Percentiles rank a stretch among this genome's conserved stretches.
phyloP scores from a whole-genome alignment of 2,113 vertebrate genomes.

The Lontra canadensis region DNA sequence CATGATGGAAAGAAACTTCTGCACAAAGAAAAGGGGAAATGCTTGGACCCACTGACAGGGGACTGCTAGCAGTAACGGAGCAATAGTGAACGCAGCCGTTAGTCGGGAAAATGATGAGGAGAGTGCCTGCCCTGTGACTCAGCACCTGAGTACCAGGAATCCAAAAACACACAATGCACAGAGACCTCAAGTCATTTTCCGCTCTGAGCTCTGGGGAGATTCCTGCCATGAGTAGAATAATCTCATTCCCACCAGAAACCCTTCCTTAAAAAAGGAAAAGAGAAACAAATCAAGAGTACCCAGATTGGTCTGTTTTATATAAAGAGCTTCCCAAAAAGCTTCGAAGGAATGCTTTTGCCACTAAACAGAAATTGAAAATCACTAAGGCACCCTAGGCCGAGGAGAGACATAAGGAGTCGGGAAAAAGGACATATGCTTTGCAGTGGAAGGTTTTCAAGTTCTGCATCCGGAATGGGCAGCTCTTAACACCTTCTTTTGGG shows the following conservation, averaged over 20 bases:
- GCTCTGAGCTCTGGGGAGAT: neutral
- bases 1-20: constrained; percentile 13
- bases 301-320: neutral
- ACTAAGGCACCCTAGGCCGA: neutral
- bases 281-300: neutral
- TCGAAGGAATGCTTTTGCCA: neutral
- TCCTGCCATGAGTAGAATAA: neutral
- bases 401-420: neutral
- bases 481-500: neutral
- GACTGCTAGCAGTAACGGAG: neutral
- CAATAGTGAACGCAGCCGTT: neutral
- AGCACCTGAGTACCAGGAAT: neutral
- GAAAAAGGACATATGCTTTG: neutral
- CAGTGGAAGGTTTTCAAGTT: neutral
- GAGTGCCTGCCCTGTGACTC: neutral
- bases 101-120: neutral
- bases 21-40: constrained; percentile 4
- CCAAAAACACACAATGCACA: neutral
- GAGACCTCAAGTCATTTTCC: neutral
- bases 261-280: neutral
- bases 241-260: neutral
- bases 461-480: neutral
- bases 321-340: neutral
- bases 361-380: constrained; percentile 22
- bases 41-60: neutral